Evolutionary conservation across 2,113 vertebrate species (phyloP).

Genomic region (Todiramphus chloris): DNA sequence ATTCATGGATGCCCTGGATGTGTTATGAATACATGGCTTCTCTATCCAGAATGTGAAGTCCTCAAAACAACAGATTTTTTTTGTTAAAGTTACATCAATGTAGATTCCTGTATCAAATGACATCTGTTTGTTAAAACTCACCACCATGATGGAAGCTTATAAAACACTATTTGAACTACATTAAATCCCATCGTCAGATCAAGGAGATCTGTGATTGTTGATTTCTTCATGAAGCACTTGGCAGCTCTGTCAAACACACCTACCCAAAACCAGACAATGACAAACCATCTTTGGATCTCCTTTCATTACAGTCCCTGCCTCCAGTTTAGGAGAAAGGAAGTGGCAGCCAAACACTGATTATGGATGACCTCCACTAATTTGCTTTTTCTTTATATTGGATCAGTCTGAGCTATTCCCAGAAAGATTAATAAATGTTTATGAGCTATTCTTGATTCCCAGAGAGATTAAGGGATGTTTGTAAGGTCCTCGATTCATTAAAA

Average conservation of each 20-base stretch:
- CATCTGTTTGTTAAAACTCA: not conserved
- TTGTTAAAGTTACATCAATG: not conserved
- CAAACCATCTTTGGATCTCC: not conserved
- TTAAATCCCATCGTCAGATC: not conserved
- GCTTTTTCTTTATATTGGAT: not conserved
- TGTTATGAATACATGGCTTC: not conserved
- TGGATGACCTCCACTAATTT: not conserved
- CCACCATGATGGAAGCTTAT: not conserved
- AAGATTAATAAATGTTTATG: not conserved
- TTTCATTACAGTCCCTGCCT: not conserved
- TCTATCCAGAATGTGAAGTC: not conserved
- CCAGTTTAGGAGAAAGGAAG: not conserved
- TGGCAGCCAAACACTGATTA: not conserved
- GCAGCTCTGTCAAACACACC: not conserved
- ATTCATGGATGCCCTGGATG: not conserved
- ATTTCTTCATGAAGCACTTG: not conserved
- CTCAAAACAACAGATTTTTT: not conserved
- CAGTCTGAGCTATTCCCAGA: not conserved
- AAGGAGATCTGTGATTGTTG: fast-evolving
- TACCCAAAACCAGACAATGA: not conserved
- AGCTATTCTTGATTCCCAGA: not conserved
- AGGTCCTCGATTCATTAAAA: not conserved
- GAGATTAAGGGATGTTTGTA: not conserved
- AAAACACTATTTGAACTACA: not conserved
- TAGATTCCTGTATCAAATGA: not conserved